Evolutionary conservation across 1,140 invertebrate species (phyloP), one percentile per base, ranked within the genome.

Genomic region (Ips nitidus): DNA sequence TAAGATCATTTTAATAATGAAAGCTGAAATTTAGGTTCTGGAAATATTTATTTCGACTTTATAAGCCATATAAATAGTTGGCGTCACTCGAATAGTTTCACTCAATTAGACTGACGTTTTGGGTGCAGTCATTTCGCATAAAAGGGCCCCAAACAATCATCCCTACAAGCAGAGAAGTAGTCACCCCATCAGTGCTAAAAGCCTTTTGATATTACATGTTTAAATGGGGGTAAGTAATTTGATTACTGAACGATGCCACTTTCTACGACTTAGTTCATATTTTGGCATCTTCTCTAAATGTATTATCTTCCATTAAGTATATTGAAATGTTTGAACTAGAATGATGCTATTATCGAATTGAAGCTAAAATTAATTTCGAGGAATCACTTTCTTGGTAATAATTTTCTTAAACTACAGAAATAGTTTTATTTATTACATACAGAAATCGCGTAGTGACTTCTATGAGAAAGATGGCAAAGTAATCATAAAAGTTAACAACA

Each of bases 201-300:
- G 79, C 77, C 78, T 80, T 80, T 74, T 77, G 77, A 79, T 79
- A 80, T 80, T 80, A 80, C 78, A 80, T 80, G 78, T 78, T 80
- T 78, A 80, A 80, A 80, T 78, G 75, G 73, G 79, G 78, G 78
- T 80, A 80, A 80, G 76, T 80, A 80, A 80, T 80, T 76, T 78
- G 78, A 80, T 80, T 80, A 80, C 75, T 76, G 70, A 75, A 71
- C 59, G 52, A 57, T 52, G 67, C 52, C 67, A 69, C 60, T 62
- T 52, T 63, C 40, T 40, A 60, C 41, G 42, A 55, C 56, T 57
- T 69, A 63, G 52, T 63, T 63, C 52, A 57, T 57, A 43, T 60
- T 68, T 53, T 6, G 22, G 53, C 55, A 58, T 55, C 52, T 50
- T 50, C 22, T 22, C 22, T 22, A 22, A 22, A 22, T 22, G 22